phyloP scores from a whole-genome alignment of 2,113 vertebrate species.

The Emydura subglobosa region DNA sequence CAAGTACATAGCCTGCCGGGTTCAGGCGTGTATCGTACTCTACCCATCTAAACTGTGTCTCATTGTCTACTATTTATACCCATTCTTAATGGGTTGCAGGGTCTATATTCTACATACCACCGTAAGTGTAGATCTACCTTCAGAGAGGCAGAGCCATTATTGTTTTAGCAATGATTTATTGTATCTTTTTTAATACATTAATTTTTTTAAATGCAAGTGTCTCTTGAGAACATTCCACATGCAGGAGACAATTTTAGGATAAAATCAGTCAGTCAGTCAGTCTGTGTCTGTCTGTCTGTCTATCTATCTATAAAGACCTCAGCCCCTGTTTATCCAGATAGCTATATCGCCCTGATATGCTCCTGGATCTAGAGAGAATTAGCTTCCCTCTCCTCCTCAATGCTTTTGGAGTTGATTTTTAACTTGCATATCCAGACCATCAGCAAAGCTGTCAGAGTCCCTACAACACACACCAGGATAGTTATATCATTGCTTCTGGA shows the following conservation, averaged over 20 bases:
- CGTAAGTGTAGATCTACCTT: too few relatives aligned
- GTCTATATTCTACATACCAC: too few relatives aligned
- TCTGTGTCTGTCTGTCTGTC: too few relatives aligned
- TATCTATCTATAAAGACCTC: neutral
- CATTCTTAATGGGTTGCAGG: too few relatives aligned
- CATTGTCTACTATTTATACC: too few relatives aligned
- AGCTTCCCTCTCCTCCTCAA: neutral
- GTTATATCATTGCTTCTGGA: neutral
- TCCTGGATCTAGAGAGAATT: neutral
- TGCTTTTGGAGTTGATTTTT: too few relatives aligned
- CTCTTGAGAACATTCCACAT: neutral
- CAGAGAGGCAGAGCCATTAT: too few relatives aligned
- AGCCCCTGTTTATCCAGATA: neutral
- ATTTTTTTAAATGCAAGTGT: neutral
- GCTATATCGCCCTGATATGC: neutral
- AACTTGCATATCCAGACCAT: neutral
- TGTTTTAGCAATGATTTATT: too few relatives aligned
- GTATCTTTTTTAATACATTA: too few relatives aligned
- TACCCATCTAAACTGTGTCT: too few relatives aligned
- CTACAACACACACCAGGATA: neutral
- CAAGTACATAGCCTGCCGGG: too few relatives aligned
- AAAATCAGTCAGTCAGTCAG: neutral
- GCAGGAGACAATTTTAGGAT: neutral
- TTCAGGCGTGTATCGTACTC: too few relatives aligned
- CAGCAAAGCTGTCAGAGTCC: neutral